phyloP scores from a whole-genome alignment of 2,797 vertebrate genomes.

The Sylvia borin region DNA sequence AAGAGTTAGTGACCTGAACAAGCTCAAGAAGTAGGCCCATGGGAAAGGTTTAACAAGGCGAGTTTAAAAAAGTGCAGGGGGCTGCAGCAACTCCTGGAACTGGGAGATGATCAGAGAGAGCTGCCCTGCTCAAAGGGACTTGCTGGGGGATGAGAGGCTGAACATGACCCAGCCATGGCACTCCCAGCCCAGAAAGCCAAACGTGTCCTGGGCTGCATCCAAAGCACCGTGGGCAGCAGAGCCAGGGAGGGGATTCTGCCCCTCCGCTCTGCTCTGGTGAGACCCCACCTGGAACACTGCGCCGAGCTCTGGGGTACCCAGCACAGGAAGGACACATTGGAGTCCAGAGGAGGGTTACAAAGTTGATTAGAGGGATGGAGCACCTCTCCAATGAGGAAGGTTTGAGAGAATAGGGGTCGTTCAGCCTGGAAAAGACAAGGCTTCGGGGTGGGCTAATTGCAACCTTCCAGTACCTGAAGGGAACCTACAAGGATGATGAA shows the following conservation, averaged over 20 bases:
- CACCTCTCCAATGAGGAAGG: background rate
- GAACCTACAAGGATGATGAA: background rate
- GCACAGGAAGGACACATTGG: background rate
- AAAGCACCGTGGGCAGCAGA: background rate
- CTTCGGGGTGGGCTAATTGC: background rate
- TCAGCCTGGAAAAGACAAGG: background rate
- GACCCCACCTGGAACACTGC: rapidly evolving
- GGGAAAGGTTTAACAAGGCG: background rate
- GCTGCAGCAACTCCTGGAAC: rapidly evolving
- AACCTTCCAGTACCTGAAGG: background rate
- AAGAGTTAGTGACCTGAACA: background rate
- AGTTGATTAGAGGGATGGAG: background rate
- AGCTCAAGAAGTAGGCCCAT: background rate
- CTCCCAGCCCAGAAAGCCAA: background rate
- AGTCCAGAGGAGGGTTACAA: background rate
- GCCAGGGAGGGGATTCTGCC: background rate
- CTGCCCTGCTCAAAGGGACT: background rate
- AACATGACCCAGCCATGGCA: background rate
- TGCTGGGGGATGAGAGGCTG: background rate
- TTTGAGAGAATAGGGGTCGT: background rate
- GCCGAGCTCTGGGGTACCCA: background rate
- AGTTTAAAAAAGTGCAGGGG: background rate
- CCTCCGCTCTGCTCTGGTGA: background rate
- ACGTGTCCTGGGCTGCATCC: background rate
- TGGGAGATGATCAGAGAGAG: background rate